phyloP scores from a whole-genome alignment of 2,113 vertebrate genomes.

The Albula goreensis region DNA sequence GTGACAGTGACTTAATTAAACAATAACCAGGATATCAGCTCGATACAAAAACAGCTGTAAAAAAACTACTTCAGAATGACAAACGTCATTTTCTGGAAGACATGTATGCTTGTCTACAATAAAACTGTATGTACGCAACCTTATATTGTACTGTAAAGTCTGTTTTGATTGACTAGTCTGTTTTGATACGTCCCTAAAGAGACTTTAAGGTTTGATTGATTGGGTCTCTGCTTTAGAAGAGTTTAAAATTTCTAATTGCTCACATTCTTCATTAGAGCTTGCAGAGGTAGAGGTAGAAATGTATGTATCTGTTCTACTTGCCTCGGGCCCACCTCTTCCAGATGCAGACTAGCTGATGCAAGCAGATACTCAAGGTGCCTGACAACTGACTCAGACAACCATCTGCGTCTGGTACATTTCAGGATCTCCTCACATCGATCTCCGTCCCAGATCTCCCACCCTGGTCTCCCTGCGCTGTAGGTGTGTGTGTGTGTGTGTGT shows the following conservation, averaged over 20 bases:
- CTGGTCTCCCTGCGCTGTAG: slow-evolving; percentile 24
- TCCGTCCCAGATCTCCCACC: slow-evolving; percentile 59
- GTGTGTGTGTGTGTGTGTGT: not conserved
- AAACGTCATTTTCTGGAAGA: too few relatives aligned
- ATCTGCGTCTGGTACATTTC: slow-evolving; percentile 65
- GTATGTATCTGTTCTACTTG: not conserved
- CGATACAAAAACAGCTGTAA: too few relatives aligned
- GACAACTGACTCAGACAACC: slow-evolving; percentile 56
- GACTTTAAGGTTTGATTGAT: too few relatives aligned
- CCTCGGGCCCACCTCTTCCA: not conserved
- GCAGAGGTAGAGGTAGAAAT: not conserved
- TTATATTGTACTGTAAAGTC: too few relatives aligned
- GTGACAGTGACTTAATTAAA: too few relatives aligned
- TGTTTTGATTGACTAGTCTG: too few relatives aligned
- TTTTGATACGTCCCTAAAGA: too few relatives aligned
- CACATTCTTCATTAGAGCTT: not conserved
- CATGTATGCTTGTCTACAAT: too few relatives aligned
- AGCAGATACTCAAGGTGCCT: slow-evolving; percentile 58
- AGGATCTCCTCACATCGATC: slow-evolving; percentile 61
- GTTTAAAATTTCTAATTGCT: not conserved
- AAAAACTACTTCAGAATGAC: too few relatives aligned
- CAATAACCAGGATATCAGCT: too few relatives aligned
- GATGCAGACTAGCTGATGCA: not conserved
- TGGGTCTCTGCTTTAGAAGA: too few relatives aligned
- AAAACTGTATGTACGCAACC: too few relatives aligned